phyloP scores from a whole-genome alignment of 2,113 vertebrate genomes.

The Salvator merianae region DNA sequence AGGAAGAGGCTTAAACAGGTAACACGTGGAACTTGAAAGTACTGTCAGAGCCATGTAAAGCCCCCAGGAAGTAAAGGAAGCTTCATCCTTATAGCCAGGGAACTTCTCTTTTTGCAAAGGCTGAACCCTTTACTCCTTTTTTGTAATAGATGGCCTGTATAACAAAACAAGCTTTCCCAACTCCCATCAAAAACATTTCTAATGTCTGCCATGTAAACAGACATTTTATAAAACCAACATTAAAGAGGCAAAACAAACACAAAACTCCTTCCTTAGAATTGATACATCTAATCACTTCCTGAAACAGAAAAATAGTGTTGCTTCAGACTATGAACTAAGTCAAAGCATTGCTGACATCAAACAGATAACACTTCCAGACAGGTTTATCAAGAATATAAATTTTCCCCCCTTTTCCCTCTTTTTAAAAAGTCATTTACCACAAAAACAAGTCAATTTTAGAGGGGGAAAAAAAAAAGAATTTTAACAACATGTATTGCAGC shows the following conservation, averaged over 20 bases:
- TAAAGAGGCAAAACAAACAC: neutral
- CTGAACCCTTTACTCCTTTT: constrained; percentile 6
- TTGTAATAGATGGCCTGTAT: neutral
- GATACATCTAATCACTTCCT: neutral
- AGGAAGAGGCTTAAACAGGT: constrained; percentile 16
- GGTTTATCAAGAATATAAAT: neutral
- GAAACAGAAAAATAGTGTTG: neutral
- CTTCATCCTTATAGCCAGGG: constrained; percentile 20
- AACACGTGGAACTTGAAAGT: constrained; percentile 23
- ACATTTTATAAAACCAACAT: neutral
- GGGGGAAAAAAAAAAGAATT: neutral
- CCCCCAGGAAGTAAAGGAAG: constrained; percentile 24
- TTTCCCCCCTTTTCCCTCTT: neutral
- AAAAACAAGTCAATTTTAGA: neutral
- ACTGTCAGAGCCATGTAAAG: constrained; percentile 18
- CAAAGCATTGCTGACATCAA: neutral
- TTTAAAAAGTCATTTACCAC: neutral
- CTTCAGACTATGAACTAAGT: neutral
- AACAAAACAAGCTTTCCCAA: constrained; percentile 41
- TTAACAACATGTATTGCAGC: neutral
- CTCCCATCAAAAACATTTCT: constrained; percentile 5
- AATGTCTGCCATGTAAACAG: neutral
- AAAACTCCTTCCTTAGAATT: too few relatives aligned
- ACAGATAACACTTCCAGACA: too few relatives aligned
- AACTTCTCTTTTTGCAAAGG: constrained; percentile 29